Base-by-base conservation (phyloP, 2,888 invertebrate species). In the Cerastoderma edule region DNA sequence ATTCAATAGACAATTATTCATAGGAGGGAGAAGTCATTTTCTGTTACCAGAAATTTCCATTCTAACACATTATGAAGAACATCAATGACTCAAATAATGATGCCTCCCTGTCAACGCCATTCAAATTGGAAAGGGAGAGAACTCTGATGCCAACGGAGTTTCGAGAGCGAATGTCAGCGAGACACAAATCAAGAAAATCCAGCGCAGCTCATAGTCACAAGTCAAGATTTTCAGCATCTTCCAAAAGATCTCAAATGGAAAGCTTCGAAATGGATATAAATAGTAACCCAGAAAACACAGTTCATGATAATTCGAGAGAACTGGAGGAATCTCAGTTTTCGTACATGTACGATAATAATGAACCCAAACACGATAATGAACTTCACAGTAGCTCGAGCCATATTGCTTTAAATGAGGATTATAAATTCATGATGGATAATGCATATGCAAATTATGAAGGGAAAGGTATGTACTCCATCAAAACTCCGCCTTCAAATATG, bases 131-230 rank as follows among this genome's bases (percentile, higher is more conserved):
- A 72, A 71, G 82, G 54, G 82, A 82, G 35, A 53, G 64, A 35
- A 82, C 82, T 57, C 72, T 82, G 19, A 77, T 82, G 79, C 82
- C 82, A 1, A 76, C 27, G 53, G 82, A 82, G 46, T 82, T 82
- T 44, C 74, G 72, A 5, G 81, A 81, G 33, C 46, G 78, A 27
- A 27, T 81, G 53, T 81, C 81, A 16, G 75, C 81, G n/a, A 67
- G 53, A 32, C 75, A 78, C 54, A 70, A 54, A 30, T 67, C 39
- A 50, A 60, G 69, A 32, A 78, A 76, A 72, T 67, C 78, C 1
- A 66, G 66, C 30, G 66, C 50, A 48, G 50, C 66, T 39, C 48
- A 66, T 32, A 24, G 32, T 13, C 48, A 50, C 33, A 50, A 50
- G 27, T 50, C 50, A 1, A 6, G 50, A 50, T n/a, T 50, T n/a